Conservation (phyloP, 2,888 invertebrate species). For the Phoenoteleia sp. region DNA sequence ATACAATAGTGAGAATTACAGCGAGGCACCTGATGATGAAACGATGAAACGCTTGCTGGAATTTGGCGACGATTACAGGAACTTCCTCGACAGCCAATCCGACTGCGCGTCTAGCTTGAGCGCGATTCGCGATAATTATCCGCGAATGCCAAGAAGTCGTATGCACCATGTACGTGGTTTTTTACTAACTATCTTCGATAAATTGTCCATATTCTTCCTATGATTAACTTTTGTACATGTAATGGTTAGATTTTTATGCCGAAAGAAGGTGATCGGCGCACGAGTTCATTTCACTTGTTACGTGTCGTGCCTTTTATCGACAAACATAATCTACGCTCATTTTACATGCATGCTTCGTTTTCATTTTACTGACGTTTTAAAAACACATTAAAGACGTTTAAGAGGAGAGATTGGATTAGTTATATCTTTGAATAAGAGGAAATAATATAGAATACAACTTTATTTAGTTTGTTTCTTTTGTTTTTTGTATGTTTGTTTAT, state of each 20-base stretch:
- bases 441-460: too few species aligned
- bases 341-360: slow-evolving; percentile 48
- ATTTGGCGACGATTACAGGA: slow-evolving; percentile 96
- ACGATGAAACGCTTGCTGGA: slow-evolving; percentile 93
- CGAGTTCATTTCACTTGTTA: slow-evolving; percentile 63
- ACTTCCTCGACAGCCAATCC: slow-evolving; percentile 96
- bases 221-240: slow-evolving; percentile 47
- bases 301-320: slow-evolving; percentile 33
- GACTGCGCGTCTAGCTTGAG: slow-evolving; percentile 95
- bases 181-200: slow-evolving; percentile 77
- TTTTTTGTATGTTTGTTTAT: too few species aligned
- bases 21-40: slow-evolving; percentile 95
- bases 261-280: slow-evolving; percentile 47
- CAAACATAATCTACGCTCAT: slow-evolving; percentile 23
- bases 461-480: too few species aligned
- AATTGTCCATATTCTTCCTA: slow-evolving; percentile 78
- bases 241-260: slow-evolving; percentile 10
- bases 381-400: too few species aligned
- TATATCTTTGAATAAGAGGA: too few species aligned
- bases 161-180: slow-evolving; percentile 83
- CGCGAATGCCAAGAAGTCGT: slow-evolving; percentile 84
- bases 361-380: slow-evolving; percentile 25
- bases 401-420: too few species aligned
- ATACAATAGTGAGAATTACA: slow-evolving; percentile 96
- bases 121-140: slow-evolving; percentile 88